Percentiles rank a stretch among this genome's conserved stretches.
These are phyloP conservation scores for Sinocyclocheilus anophthalmus DNA, from an alignment of 2,113 vertebrate species.

Conservation along the genomic window DNA sequence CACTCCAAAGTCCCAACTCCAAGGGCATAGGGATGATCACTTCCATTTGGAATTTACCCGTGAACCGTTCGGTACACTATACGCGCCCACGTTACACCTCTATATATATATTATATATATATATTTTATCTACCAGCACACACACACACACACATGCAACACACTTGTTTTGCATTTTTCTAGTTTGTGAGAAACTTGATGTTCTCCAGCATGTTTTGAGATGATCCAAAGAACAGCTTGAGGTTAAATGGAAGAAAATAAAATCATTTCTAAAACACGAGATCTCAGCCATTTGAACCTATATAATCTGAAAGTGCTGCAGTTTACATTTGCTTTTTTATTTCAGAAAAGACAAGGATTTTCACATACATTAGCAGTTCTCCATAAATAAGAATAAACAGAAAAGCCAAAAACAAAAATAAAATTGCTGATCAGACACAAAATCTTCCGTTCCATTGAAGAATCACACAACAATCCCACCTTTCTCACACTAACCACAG, in stretches of 20 bases:
- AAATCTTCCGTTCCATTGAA: background rate
- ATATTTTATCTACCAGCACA: no score
- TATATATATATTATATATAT: no score
- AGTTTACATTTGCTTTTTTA: constrained; percentile 42
- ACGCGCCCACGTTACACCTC: no score
- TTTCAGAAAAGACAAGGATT: constrained; percentile 53
- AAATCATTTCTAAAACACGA: background rate
- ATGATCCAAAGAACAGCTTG: background rate
- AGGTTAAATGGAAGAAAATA: background rate
- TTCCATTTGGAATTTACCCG: no score
- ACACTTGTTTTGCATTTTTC: no score
- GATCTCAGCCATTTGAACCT: background rate
- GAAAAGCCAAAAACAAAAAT: constrained; percentile 41
- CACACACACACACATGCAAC: no score
- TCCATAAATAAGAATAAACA: constrained; percentile 53
- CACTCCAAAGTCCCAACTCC: no score
- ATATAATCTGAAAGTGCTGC: background rate
- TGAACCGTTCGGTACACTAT: no score
- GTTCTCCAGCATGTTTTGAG: background rate
- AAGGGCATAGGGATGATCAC: no score
- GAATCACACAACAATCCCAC: background rate
- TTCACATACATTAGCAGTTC: constrained; percentile 43
- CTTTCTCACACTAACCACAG: background rate
- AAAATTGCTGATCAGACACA: constrained; percentile 30
- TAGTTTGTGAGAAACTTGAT: background rate